Base-by-base conservation (phyloP, 1,140 invertebrate species). In the Doryteuthis pealeii region DNA sequence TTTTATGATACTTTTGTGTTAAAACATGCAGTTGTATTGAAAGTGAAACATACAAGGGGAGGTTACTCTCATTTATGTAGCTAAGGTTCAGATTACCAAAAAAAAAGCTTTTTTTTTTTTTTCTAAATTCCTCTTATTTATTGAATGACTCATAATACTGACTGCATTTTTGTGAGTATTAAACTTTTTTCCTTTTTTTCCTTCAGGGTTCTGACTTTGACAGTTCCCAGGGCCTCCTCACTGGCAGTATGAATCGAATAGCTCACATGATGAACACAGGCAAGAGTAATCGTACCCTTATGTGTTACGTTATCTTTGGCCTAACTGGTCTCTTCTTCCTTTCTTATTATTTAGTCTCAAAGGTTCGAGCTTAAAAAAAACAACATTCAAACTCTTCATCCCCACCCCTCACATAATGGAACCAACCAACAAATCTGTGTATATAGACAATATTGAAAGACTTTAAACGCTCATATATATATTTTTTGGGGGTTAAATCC, bases 251-350 rank as follows among this genome's bases (percentile, higher is more conserved):
- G 65, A 87, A 86, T 71, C 73, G 87, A 58, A 79, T 89, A 8
- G 83, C 84, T 62, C 82, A 85, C 77, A 86, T 89, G 85, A 79
- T 89, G 26, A 79, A 76, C 10, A 82, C 87, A 14, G 87, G 86
- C 18, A 82, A 84, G 72, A 81, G 81, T 33, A 89, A 89, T 76
- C 76, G 88, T 22, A 85, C 82, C 72, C 75, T 89, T 3, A 88
- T 89, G 84, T 89, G 88, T 76, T 89, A 89, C 79, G 84, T 87
- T 68, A 83, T 87, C 28, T 54, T 86, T 2, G 83, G 79, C 73
- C 77, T 89, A 26, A 80, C 87, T 31, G 69, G 81, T 5, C 74
- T 87, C 1, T 85, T 89, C 76, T 80, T 89, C 75, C 68, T 89
- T 2, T 76, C 87, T 54, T 89, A 88, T 78, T 89, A 85, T 81